These are phyloP conservation scores for Labroides dimidiatus DNA, from an alignment of 2,797 vertebrate species.

Conservation along the genomic window DNA sequence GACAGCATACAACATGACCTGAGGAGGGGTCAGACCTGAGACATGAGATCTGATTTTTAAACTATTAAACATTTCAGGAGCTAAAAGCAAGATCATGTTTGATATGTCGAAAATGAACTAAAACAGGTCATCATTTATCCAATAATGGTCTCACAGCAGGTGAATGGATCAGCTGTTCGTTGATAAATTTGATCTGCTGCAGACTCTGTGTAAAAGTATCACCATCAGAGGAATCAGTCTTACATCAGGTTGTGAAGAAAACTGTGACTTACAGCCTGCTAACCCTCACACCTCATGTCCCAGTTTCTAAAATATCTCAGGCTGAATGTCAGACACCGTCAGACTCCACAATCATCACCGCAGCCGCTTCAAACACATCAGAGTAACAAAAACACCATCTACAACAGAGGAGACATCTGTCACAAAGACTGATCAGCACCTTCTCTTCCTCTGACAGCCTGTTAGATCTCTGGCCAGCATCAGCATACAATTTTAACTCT, in stretches of 20 bases:
- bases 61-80: no score
- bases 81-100: no score
- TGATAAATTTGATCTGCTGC: no score
- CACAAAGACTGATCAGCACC: conserved; percentile 6
- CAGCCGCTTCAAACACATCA: conserved; percentile 11
- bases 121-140: no score
- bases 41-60: no score
- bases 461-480: conserved; percentile 34
- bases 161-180: no score
- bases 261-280: not conserved
- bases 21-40: no score
- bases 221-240: no score
- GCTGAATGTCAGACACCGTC: not conserved
- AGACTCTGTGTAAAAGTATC: no score
- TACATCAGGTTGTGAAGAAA: not conserved
- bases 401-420: conserved; percentile 10
- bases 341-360: not conserved
- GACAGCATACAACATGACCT: no score
- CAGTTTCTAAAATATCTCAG: conserved; percentile 12
- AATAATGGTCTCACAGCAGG: no score
- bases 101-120: no score
- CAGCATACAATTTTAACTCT: not conserved
- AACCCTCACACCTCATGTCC: not conserved
- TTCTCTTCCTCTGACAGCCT: conserved; percentile 13
- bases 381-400: conserved; percentile 4